Percentiles rank a stretch among this genome's conserved stretches.
phyloP scores from a whole-genome alignment of 1,140 invertebrate species.

The Cataglyphis hispanica region DNA sequence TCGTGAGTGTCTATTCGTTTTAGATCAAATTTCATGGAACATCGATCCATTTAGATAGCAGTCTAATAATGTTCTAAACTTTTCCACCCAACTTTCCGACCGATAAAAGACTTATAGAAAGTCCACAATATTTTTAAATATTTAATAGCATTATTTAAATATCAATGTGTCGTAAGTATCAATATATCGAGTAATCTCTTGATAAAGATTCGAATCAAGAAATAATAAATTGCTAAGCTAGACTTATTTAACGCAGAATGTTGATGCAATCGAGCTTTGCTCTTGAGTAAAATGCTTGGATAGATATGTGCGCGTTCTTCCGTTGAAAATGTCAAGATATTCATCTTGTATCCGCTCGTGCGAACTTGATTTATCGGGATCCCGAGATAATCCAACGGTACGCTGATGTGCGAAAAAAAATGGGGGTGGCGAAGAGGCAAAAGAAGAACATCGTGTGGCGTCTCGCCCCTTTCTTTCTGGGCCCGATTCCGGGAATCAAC shows the following conservation, averaged over 20 bases:
- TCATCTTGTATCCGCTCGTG: slow-evolving; percentile 78
- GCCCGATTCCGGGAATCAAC: slow-evolving; percentile 84
- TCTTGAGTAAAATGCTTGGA: not conserved
- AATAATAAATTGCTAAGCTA: not conserved
- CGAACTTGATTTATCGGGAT: slow-evolving; percentile 82
- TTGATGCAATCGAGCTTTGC: not conserved
- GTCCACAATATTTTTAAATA: not conserved
- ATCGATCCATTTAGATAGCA: slow-evolving; percentile 67
- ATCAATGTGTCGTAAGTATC: not conserved
- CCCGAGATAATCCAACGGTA: slow-evolving; percentile 76
- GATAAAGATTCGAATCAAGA: not conserved
- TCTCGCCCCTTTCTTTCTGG: slow-evolving; percentile 61
- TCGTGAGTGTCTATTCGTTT: slow-evolving; percentile 46
- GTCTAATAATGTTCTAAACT: not conserved
- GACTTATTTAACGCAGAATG: not conserved
- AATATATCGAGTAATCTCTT: not conserved
- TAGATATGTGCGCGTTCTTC: slow-evolving; percentile 1
- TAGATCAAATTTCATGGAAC: slow-evolving; percentile 69
- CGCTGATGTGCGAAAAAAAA: slow-evolving; percentile 60
- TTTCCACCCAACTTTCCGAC: not conserved
- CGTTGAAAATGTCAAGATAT: slow-evolving; percentile 63
- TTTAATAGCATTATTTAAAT: not conserved
- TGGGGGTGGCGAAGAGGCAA: slow-evolving; percentile 53
- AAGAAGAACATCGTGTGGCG: slow-evolving; percentile 59
- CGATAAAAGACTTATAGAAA: not conserved